Base-by-base conservation (phyloP, 2,797 vertebrate genomes). In the Ctenosaura bakeri region DNA sequence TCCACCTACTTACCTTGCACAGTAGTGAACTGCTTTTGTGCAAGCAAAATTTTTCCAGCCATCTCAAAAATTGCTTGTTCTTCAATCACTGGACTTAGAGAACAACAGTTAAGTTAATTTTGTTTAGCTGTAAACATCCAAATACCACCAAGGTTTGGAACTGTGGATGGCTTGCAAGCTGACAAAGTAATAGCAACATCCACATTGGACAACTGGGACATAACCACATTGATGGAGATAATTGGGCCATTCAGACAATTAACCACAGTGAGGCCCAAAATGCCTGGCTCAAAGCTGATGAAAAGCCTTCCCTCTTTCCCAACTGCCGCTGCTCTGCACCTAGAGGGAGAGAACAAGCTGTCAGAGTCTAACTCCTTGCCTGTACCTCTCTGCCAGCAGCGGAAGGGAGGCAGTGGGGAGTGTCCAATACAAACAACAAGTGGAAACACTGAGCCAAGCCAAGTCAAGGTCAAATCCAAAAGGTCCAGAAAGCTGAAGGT, bases 11-110 rank as follows among this genome's bases (percentile, higher is more conserved):
- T 91, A 32, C 82, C 24, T 35, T 4, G 10, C 29, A 85, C 52
- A 13, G 66, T 50, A 64, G 62, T n/a, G 5, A 88, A 84, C 32
- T 84, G 82, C 62, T 84, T 91, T 50, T 73, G 86, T 73, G 76
- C 76, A 84, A 52, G 38, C 26, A 24, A 77, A 20, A 3, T 78
- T 85, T 73, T 79, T 1, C n/a, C 79, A 84, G 82, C 13, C 81
- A 83, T 42, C 50, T 88, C 52, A 77, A 77, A 81, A 84, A 71
- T 12, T 26, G 59, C 81, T 88, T 84, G 62, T 71, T 78, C 73
- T 14, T 59, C 32, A 73, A 38, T 78, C 54, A 78, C 12, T 50
- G 81, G 81, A 88, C 71, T 91, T 52, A 29, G 62, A 46, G 73
- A 91, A 71, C 38, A 79, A 64, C 50, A 79, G 62, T 50, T 79